phyloP scores from a whole-genome alignment of 1,140 invertebrate species.

The Brachionus sp. region DNA sequence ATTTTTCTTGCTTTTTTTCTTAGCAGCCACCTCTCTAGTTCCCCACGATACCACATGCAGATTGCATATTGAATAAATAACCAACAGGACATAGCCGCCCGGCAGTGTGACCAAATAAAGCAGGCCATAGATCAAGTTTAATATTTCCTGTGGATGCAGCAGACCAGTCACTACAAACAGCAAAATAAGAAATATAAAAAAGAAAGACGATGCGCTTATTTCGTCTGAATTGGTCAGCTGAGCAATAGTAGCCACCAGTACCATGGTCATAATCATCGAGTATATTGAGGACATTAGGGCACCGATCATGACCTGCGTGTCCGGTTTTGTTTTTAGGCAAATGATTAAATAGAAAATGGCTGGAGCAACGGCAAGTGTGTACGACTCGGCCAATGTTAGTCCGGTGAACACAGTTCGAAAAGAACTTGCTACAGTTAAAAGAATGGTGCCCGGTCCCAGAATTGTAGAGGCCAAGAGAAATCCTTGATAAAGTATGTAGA shows the following conservation, averaged over 20 bases:
- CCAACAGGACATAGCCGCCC: conserved; percentile 54
- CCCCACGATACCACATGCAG: conserved; percentile 55
- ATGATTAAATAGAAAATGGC: conserved; percentile 61
- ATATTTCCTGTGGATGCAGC: conserved; percentile 54
- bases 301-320: conserved; percentile 59
- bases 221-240: conserved; percentile 48
- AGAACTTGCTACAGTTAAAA: conserved; percentile 66
- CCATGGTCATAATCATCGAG: conserved; percentile 56
- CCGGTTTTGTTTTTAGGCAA: conserved; percentile 59
- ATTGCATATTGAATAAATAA: conserved; percentile 55
- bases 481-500: conserved; percentile 63
- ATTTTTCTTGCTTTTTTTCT: conserved; percentile 48
- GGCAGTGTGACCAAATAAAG: conserved; percentile 56
- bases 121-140: conserved; percentile 52
- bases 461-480: conserved; percentile 64
- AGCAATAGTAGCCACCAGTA: conserved; percentile 53
- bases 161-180: conserved; percentile 53
- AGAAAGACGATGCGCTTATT: conserved; percentile 53
- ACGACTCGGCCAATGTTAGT: conserved; percentile 60
- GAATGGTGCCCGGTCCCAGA: conserved; percentile 66
- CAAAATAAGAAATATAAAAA: conserved; percentile 49
- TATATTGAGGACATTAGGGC: conserved; percentile 55
- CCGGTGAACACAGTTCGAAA: conserved; percentile 63
- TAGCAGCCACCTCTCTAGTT: conserved; percentile 51
- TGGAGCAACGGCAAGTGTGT: conserved; percentile 60